Base-by-base conservation (phyloP, 2,888 invertebrate genomes). In the Caenorhabditis sinica region DNA sequence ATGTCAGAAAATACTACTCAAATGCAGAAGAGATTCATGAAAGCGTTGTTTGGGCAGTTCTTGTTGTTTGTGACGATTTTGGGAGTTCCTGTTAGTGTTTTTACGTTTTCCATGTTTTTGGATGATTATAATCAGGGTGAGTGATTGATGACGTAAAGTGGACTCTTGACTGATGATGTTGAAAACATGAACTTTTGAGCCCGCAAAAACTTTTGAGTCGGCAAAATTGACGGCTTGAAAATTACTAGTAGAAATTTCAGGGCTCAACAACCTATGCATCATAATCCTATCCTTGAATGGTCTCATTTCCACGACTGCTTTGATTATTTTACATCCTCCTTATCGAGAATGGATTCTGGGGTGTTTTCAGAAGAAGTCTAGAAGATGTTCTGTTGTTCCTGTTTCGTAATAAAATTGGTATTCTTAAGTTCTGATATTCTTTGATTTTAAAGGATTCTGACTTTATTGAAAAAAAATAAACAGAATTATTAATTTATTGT, bases 11-110 rank as follows among this genome's bases (percentile, higher is more conserved):
- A 51, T n/a, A 73, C 73, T 8, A 63, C 61, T n/a, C 61, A 73
- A 17, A 73, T 73, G 23, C 73, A 73, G 51, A 49, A 63, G 36
- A 49, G 51, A 51, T 73, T 73, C 17, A 73, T 73, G 73, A 61
- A 40, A 20, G 73, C 73, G 23, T 43, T 73, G 5, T 63, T 63
- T 11, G 45, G 49, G 2, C 73, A 73, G 45, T 73, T 73, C 17
- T 11, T 73, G 36, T 13, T 63, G 5, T 63, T 63, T 23, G 28
- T 63, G 13, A 9, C 23, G 0, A 33, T 73, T 15, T 36, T 73
- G 15, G 73, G 51, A 0, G 15, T 45, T 15, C 73, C 73, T 6
- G 58, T 71, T 36, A 43, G 43, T n/a, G 13, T 61, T 5, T 43
- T 72, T 5, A 30, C 30, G 15, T 51, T 63, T 36, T 61, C 73